Evolutionary conservation across 2,888 invertebrate genomes (phyloP), one percentile per base, ranked within the genome.

Genomic region (Abrostola triplasia): DNA sequence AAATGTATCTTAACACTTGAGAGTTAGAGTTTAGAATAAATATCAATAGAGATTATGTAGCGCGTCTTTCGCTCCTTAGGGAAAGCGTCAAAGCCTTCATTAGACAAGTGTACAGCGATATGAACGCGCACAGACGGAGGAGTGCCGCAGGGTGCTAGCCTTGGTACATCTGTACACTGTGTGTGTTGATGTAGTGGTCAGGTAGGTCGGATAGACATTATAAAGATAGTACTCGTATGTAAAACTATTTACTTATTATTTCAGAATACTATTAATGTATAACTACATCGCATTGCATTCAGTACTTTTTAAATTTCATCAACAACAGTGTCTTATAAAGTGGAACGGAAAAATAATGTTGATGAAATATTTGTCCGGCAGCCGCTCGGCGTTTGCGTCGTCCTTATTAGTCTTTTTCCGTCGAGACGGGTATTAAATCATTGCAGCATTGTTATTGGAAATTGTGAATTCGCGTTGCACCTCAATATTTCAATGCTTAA

Each of bases 401-500:
- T 24, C 50, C 60, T 59, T 41, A 51, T 57, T 64, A 52, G 57
- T 74, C 41, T 58, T 54, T 73, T 65, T 57, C 48, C 40, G 64
- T 66, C 63, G 64, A 62, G 42, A 36, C 56, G 50, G 54, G 61
- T 60, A 73, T 70, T 80, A 58, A 68, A 55, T 76, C 57, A 64
- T 64, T 55, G 56, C 37, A 58, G 50, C 57, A 47, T 76, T 69
- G 57, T 87, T 87, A 86, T 85, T 81, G 83, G 81, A 83, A 86
- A 87, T 87, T 86, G 81, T 83, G 85, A 88, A 83, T 82, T 77
- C 79, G 62, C 79, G 64, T 80, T 83, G 64, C 60, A 66, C 64
- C 57, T 83, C 87, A 84, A 88, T 88, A 86, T 84, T 86, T 83
- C 83, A 82, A 81, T 82, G 71, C 75, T 83, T 86, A 88, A 88